Evolutionary conservation across 2,888 invertebrate species (phyloP), one percentile per base, ranked within the genome.

Genomic region (Cremastinae sp.): DNA sequence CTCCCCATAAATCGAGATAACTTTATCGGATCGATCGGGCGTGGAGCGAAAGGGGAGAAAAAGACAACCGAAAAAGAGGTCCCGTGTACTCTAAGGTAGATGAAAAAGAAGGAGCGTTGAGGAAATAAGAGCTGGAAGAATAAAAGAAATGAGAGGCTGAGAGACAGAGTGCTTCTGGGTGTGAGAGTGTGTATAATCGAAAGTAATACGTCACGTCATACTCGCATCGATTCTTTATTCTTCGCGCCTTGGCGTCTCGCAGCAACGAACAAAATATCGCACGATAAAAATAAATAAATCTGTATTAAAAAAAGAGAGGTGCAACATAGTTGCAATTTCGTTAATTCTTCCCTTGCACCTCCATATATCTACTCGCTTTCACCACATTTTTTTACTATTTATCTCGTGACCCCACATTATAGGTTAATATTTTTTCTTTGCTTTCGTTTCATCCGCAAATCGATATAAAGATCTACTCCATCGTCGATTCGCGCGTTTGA

Each of bases 121-220:
- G 35, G 59, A 62, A 70, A 65, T 66, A 62, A 16, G 51, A 41
- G 37, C 41, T 2, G 35, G 14, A 28, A 45, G 37, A 45, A 61
- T 35, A 35, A 61, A 64, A 53, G 12, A 28, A 55, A 18, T 39
- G 37, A 2, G 47, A 45, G 65, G 53, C 14, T 35, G 56, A 59
- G 58, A 47, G 49, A 3, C 16, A 39, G 72, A 55, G 65, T 43
- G 75, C 75, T 75, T 59, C 70, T 75, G 65, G 65, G 53, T 65
- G 75, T 70, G 75, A 64, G 28, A 28, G 41, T 41, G 41, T 41
- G 59, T 70, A 75, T 75, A 75, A 75, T 75, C 75, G 75, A 75
- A 65, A 75, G 75, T 75, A 75, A 75, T 75, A 75, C 70, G 75
- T 75, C 75, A 75, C 75, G 75, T 70, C 75, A 75, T 75, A 70